These are phyloP conservation scores for Halesus radiatus DNA, from an alignment of 1,140 invertebrate species.

Conservation along the genomic window DNA sequence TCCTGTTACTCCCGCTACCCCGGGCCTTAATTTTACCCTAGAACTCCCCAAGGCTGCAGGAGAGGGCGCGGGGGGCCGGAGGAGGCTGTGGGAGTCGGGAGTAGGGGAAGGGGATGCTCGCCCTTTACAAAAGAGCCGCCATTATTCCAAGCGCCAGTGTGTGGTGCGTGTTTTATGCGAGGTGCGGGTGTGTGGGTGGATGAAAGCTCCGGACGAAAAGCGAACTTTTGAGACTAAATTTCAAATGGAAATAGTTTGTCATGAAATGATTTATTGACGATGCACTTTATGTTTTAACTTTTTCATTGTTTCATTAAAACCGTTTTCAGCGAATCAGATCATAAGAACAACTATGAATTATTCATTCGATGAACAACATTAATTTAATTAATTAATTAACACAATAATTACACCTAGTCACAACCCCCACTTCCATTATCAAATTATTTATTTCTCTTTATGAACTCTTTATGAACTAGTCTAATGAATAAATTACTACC, in stretches of 20 bases:
- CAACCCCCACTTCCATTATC: too few species aligned
- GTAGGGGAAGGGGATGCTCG: not conserved
- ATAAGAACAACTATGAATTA: not conserved
- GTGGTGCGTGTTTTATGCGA: conserved; percentile 19
- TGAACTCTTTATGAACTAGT: too few species aligned
- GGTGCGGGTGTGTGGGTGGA: conserved; percentile 18
- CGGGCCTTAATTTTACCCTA: not conserved
- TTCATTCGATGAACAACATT: not conserved
- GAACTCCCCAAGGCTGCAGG: not conserved
- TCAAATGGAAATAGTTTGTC: conserved; percentile 13
- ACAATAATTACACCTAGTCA: too few species aligned
- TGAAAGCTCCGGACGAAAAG: conserved; percentile 20
- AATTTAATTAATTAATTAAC: not conserved
- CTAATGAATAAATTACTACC: too few species aligned
- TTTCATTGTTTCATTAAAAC: too few species aligned
- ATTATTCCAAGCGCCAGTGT: conserved; percentile 47
- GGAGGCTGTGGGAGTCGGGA: not conserved
- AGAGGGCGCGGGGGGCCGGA: not conserved
- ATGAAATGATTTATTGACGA: too few species aligned
- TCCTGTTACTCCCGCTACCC: not conserved
- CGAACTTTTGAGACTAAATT: conserved; percentile 14
- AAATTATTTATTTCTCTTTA: too few species aligned
- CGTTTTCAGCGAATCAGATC: too few species aligned
- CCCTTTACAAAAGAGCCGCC: conserved; percentile 53
- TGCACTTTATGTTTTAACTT: not conserved